Evolutionary conservation across 2,888 invertebrate species (phyloP), one percentile per base, ranked within the genome.

Genomic region (Sinodicranocentrus sp.): DNA sequence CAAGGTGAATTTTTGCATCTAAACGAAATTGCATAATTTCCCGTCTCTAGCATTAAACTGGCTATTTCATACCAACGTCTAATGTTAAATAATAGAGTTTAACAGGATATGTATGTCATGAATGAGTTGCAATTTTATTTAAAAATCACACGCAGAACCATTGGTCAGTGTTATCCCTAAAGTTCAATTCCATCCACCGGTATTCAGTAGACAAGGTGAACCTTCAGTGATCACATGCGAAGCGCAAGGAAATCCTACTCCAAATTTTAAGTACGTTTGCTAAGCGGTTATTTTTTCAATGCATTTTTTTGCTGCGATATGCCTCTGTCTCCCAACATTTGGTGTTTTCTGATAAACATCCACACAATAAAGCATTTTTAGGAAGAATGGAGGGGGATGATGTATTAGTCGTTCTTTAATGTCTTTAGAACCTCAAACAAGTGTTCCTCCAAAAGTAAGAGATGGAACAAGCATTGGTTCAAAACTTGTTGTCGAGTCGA

Each of bases 381-480:
- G 6, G n/a, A 52, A 52, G 52, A 39, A 13, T 39, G n/a, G n/a
- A n/a, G n/a, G n/a, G n/a, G n/a, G n/a, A n/a, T n/a, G n/a, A n/a
- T n/a, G n/a, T n/a, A n/a, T n/a, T n/a, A n/a, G n/a, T n/a, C n/a
- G n/a, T 39, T 13, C 2, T 23, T 59, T 33, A 17, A 17, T 25
- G 13, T 3, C 17, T 83, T n/a, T 54, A 79, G 88, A 85, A 21
- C 88, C 88, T 21, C 87, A 86, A 52, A 86, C 88, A 43, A 87
- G 86, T 44, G 86, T 88, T 26, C 77, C 85, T 15, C 88, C 88
- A 15, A 87, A 73, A 80, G 86, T 86, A 15, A 77, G 85, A 61
- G 88, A 88, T 84, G 87, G 86, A 28, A 85, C 86, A 54, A 85
- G 84, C 54, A 84, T 87, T 23, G 88, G 87, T 19, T 85, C 87